Conservation (phyloP, 2,797 vertebrate species). For the Falco novaeseelandiae region DNA sequence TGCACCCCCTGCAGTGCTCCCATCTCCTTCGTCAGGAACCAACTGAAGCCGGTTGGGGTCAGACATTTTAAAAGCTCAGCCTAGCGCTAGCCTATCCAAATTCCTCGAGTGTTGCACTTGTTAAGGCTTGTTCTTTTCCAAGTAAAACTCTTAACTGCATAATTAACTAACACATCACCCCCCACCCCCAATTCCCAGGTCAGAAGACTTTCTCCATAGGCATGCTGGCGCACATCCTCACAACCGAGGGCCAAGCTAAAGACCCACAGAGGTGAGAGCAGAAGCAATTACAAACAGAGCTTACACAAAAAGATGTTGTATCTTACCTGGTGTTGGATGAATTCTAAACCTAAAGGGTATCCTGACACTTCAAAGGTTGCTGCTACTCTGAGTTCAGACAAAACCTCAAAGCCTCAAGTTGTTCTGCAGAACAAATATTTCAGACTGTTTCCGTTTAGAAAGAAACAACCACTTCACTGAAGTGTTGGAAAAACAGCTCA, state of each 20-base stretch:
- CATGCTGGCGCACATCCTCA: neutral
- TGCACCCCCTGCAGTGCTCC: too few relatives aligned
- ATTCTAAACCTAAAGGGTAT: neutral
- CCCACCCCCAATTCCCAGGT: neutral
- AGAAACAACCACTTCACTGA: neutral
- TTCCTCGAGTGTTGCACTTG: neutral
- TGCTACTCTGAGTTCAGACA: neutral
- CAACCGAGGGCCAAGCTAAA: neutral
- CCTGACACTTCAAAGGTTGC: neutral
- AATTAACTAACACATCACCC: neutral
- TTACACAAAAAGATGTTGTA: neutral
- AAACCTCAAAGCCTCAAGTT: neutral
- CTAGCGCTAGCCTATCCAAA: neutral
- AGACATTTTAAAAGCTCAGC: neutral
- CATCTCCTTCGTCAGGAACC: neutral
- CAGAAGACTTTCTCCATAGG: neutral
- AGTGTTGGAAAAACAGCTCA: neutral
- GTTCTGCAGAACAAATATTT: neutral
- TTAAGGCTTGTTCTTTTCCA: neutral
- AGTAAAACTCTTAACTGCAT: neutral
- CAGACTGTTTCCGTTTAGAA: neutral
- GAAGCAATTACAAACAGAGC: neutral
- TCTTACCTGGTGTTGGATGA: neutral
- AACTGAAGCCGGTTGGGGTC: neutral
- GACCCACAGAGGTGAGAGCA: neutral